These are phyloP conservation scores for Thrips palmi DNA, from an alignment of 1,140 invertebrate genomes.

Conservation along the genomic window DNA sequence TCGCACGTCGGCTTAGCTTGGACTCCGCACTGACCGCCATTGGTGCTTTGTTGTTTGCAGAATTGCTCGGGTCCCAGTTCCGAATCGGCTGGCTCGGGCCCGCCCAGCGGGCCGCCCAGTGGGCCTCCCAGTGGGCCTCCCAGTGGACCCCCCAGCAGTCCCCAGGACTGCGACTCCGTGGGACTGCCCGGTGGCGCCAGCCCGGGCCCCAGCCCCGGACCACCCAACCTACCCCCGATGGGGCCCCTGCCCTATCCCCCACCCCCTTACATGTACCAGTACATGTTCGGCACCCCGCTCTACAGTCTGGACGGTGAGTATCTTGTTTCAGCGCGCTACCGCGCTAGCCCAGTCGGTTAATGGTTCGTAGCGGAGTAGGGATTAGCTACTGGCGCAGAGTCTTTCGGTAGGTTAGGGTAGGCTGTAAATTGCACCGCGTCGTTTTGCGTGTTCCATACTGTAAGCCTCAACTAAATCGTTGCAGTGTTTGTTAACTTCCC, in stretches of 20 bases:
- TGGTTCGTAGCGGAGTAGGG: no score
- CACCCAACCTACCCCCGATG: not conserved
- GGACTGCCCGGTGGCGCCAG: conserved; percentile 8
- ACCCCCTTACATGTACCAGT: conserved; percentile 18
- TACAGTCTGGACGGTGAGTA: conserved; percentile 20
- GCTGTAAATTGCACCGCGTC: no score
- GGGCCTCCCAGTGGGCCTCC: no score
- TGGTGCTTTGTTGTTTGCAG: conserved; percentile 11
- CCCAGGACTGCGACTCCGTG: conserved; percentile 14
- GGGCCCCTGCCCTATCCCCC: conserved; percentile 8
- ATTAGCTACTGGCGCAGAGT: no score
- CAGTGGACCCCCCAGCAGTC: conserved; percentile 15
- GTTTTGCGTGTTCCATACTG: no score
- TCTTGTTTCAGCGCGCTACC: not conserved
- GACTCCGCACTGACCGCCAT: not conserved
- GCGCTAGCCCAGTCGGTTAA: no score
- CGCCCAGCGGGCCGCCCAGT: no score
- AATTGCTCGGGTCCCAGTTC: conserved; percentile 19
- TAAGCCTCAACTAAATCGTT: no score
- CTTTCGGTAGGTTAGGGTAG: no score
- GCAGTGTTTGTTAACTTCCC: no score
- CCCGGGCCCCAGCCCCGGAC: conserved; percentile 3
- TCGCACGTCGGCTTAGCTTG: not conserved
- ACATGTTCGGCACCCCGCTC: conserved; percentile 19
- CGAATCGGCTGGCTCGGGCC: no score